phyloP scores from a whole-genome alignment of 2,888 invertebrate species.

The Plagiodera versicolora region DNA sequence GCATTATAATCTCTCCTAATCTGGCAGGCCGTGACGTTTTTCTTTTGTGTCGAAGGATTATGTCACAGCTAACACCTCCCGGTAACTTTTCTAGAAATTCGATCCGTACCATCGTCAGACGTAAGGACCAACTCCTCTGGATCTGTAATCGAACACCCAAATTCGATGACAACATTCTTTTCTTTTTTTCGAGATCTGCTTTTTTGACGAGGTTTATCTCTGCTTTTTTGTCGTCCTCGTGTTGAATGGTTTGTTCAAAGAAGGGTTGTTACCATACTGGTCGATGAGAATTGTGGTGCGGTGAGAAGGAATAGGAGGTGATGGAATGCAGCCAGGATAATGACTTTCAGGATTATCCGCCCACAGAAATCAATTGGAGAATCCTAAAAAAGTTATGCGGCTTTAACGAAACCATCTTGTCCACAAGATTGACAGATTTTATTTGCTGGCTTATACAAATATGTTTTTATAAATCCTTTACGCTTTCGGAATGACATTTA shows the following conservation, averaged over 20 bases:
- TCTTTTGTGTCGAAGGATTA: slow-evolving; percentile 51
- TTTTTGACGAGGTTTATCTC: slow-evolving; percentile 36
- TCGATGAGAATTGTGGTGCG: slow-evolving; percentile 13
- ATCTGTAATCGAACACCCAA: slow-evolving; percentile 44
- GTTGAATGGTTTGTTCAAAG: slow-evolving; percentile 24
- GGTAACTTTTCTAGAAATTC: slow-evolving; percentile 44
- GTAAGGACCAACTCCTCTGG: slow-evolving; percentile 40
- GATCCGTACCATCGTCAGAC: slow-evolving; percentile 45
- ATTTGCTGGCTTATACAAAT: background rate
- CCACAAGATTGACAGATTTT: background rate
- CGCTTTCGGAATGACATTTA: background rate
- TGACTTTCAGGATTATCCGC: background rate
- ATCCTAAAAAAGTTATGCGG: too few relatives aligned
- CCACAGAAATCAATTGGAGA: too few relatives aligned
- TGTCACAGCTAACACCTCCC: slow-evolving; percentile 48
- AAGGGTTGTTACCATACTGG: slow-evolving; percentile 23
- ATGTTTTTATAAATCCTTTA: too few relatives aligned
- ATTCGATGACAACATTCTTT: slow-evolving; percentile 43
- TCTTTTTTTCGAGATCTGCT: slow-evolving; percentile 28
- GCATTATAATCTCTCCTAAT: slow-evolving; percentile 53
- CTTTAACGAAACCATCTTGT: too few relatives aligned
- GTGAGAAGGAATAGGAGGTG: background rate
- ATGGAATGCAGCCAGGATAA: background rate
- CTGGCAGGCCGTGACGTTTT: slow-evolving; percentile 53
- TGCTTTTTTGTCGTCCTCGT: slow-evolving; percentile 18